These are phyloP conservation scores for Camptogramma bilineatum DNA, from an alignment of 2,888 invertebrate genomes.

Conservation along the genomic window DNA sequence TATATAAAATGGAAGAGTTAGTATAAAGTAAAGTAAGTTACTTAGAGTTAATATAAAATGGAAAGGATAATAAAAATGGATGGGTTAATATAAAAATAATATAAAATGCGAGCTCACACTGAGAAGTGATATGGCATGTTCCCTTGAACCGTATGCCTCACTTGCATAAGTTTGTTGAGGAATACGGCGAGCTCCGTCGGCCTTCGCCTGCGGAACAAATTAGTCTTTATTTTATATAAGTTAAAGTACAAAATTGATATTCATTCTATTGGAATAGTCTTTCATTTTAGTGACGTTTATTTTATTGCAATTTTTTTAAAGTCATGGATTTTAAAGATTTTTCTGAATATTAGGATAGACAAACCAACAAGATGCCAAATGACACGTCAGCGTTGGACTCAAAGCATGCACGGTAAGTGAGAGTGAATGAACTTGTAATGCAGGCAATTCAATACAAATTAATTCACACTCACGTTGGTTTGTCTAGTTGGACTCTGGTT, in stretches of 20 bases:
- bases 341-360: too few species aligned
- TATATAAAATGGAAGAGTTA: slow-evolving; percentile 36
- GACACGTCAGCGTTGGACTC: neutral
- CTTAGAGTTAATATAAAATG: slow-evolving; percentile 11
- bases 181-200: slow-evolving; percentile 83
- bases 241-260: slow-evolving; percentile 33
- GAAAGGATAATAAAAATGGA: neutral
- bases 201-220: slow-evolving; percentile 83
- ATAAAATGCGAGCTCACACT: slow-evolving; percentile 79
- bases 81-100: slow-evolving; percentile 49
- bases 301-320: too few species aligned
- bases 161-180: slow-evolving; percentile 82
- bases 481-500: too few species aligned
- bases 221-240: slow-evolving; percentile 51
- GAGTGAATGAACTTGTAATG: too few species aligned
- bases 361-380: neutral
- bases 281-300: neutral
- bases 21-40: too few species aligned
- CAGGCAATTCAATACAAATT: too few species aligned
- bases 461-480: too few species aligned
- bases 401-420: too few species aligned
- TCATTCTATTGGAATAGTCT: slow-evolving; percentile 2
- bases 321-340: too few species aligned
- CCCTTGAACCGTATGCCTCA: slow-evolving; percentile 72
- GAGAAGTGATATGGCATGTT: slow-evolving; percentile 85